Evolutionary conservation across 2,113 vertebrate species (phyloP).

Genomic region (Emydocephalus ijimae): DNA sequence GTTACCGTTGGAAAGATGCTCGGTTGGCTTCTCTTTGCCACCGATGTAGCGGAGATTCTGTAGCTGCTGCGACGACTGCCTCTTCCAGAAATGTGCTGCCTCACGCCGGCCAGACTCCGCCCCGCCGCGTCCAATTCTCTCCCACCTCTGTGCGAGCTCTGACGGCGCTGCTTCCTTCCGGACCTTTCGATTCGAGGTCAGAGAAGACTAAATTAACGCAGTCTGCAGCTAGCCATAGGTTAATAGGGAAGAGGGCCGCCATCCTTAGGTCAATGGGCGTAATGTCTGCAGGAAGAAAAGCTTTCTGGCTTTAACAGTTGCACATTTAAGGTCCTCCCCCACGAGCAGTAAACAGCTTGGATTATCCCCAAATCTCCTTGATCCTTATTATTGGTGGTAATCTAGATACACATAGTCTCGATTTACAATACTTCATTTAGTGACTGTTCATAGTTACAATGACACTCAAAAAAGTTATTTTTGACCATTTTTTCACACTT

Average conservation of each 20-base stretch:
- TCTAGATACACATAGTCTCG: not conserved
- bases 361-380: not conserved
- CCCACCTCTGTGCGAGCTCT: slow-evolving; percentile 36
- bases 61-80: slow-evolving; percentile 29
- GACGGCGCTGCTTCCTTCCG: slow-evolving; percentile 35
- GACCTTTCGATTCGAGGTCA: not conserved
- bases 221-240: not conserved
- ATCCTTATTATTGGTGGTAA: not conserved
- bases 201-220: not conserved
- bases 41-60: not conserved
- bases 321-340: not conserved
- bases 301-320: not conserved
- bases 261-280: not conserved
- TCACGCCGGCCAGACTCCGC: slow-evolving; percentile 68
- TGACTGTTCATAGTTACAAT: no score
- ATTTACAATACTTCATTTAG: no score
- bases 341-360: not conserved
- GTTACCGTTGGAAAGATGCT: not conserved
- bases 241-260: not conserved
- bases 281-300: not conserved
- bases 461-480: no score
- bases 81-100: slow-evolving; percentile 69
- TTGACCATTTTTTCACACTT: no score
- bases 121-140: slow-evolving; percentile 49
- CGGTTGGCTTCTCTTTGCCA: not conserved